A percentile compares a stretch with the other conserved stretches of the same genome.
phyloP scores from a whole-genome alignment of 2,113 vertebrate species.

The Nibea albiflora region DNA sequence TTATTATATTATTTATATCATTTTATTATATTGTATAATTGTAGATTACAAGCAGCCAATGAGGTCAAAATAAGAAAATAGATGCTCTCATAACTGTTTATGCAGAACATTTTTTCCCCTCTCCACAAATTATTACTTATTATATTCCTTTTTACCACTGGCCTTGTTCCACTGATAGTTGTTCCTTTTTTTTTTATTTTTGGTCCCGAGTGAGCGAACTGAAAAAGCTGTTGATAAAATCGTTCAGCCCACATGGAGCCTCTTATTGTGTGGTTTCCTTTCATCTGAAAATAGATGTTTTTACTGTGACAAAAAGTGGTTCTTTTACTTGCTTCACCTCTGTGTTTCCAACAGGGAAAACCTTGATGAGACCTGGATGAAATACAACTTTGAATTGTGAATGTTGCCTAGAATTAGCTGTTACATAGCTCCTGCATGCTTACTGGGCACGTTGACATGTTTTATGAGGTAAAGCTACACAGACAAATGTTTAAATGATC shows the following conservation, averaged over 20 bases:
- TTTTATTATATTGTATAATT: not conserved
- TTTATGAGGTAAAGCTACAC: not conserved
- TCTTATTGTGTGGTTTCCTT: constrained; percentile 26
- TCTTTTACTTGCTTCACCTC: constrained; percentile 16
- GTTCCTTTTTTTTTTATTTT: constrained; percentile 9
- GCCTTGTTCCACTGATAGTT: constrained; percentile 7
- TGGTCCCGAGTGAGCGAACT: not conserved
- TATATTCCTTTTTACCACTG: not conserved
- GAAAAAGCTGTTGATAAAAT: constrained; percentile 29
- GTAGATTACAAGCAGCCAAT: not conserved
- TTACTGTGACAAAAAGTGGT: constrained; percentile 8
- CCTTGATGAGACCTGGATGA: constrained; percentile 14
- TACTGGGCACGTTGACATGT: not conserved
- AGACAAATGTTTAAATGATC: not conserved
- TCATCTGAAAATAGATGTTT: constrained; percentile 34
- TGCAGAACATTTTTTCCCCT: not conserved
- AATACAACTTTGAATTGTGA: constrained; percentile 10
- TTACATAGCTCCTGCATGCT: not conserved
- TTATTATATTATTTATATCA: not conserved
- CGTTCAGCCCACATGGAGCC: constrained; percentile 2
- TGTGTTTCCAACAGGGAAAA: constrained; percentile 6
- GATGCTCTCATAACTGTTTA: not conserved
- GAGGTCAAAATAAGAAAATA: not conserved
- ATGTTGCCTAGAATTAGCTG: not conserved
- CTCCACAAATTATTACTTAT: not conserved